phyloP scores from a whole-genome alignment of 2,113 vertebrate genomes.

The Benitochromis conjunctus region DNA sequence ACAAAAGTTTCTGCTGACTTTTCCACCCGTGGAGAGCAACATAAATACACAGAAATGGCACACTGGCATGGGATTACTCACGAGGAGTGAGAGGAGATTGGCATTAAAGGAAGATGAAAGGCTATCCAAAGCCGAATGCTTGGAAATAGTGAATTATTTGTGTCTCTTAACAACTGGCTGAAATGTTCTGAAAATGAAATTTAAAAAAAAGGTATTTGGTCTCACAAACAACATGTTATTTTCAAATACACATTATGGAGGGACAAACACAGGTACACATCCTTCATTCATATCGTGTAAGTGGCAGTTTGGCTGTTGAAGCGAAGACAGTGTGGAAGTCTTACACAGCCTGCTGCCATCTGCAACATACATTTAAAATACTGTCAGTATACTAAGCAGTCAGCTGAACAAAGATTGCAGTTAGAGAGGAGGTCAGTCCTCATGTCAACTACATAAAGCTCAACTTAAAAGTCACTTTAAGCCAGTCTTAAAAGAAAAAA shows the following conservation, averaged over 20 bases:
- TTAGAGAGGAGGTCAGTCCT: not conserved
- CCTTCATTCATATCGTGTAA: conserved; percentile 58
- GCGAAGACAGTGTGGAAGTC: conserved; percentile 48
- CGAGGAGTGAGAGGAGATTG: not conserved
- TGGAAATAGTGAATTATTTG: not conserved
- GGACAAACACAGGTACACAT: conserved; percentile 46
- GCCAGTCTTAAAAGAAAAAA: conserved; percentile 13
- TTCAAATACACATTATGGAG: conserved; percentile 53
- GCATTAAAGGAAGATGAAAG: not conserved
- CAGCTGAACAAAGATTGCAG: conserved; percentile 32
- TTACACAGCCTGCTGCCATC: conserved; percentile 66
- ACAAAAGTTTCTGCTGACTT: not conserved
- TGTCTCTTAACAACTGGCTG: not conserved
- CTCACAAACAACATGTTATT: conserved; percentile 50
- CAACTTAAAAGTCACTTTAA: conserved; percentile 57
- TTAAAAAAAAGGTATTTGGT: conserved; percentile 23
- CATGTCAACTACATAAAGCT: conserved; percentile 34
- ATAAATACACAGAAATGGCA: conserved; percentile 30
- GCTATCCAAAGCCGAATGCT: not conserved
- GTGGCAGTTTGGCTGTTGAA: conserved; percentile 58
- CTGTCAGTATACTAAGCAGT: conserved; percentile 58
- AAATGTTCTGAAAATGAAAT: not conserved
- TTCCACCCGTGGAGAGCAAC: conserved; percentile 17
- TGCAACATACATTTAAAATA: conserved; percentile 69
- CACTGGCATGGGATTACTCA: conserved; percentile 2